A percentile compares a stretch with the other conserved stretches of the same genome.
Evolutionary conservation across 2,888 invertebrate genomes (phyloP).

Genomic region (Epsilonema sp.): DNA sequence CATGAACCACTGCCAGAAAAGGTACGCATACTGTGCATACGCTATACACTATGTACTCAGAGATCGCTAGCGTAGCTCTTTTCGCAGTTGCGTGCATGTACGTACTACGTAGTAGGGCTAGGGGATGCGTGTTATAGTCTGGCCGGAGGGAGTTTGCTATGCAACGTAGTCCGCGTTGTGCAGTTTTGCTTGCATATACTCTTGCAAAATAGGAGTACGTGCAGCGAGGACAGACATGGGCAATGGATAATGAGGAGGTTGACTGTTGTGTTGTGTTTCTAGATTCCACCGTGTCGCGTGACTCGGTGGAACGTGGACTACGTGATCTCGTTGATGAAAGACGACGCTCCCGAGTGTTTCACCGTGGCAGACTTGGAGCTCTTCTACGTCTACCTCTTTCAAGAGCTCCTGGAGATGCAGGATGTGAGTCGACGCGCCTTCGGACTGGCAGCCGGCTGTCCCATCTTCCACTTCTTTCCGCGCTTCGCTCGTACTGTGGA

Average conservation of each 20-base stretch:
- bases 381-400: conserved; percentile 70
- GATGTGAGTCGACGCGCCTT: conserved; percentile 62
- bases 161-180: too few relatives aligned
- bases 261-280: conserved; percentile 9
- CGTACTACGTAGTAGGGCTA: too few relatives aligned
- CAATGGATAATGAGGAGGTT: too few relatives aligned
- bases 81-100: too few relatives aligned
- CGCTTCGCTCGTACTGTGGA: conserved; percentile 42
- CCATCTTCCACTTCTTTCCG: conserved; percentile 86
- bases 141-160: too few relatives aligned
- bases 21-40: conserved; percentile 29
- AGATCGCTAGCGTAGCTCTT: too few relatives aligned
- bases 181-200: too few relatives aligned
- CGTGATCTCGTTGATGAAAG: conserved; percentile 70
- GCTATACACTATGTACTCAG: too few relatives aligned
- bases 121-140: too few relatives aligned
- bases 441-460: conserved; percentile 48
- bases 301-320: conserved; percentile 92
- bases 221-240: too few relatives aligned
- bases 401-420: conserved; percentile 68
- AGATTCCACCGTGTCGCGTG: conserved; percentile 36
- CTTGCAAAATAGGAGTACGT: too few relatives aligned
- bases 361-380: conserved; percentile 66
- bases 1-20: conserved; percentile 59
- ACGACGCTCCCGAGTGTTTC: conserved; percentile 61